Percentiles rank a stretch among this genome's conserved stretches.
Evolutionary conservation across 2,888 invertebrate genomes (phyloP).

Genomic region (Hypolimnas misippus): DNA sequence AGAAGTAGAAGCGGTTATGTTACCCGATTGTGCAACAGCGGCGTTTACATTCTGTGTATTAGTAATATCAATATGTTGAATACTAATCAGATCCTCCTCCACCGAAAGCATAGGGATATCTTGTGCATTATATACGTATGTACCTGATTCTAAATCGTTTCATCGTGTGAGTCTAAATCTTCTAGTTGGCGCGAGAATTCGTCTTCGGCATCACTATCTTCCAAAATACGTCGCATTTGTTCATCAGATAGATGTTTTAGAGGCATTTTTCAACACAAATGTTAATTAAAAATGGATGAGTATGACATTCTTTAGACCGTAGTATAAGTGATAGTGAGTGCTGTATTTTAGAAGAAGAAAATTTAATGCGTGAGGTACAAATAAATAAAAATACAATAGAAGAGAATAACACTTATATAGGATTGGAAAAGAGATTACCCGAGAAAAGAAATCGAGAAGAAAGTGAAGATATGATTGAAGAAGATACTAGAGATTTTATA

Average conservation of each 20-base stretch:
- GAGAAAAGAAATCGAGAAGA: too few relatives aligned
- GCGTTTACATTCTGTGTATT: constrained; percentile 9
- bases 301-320: too few relatives aligned
- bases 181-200: constrained; percentile 3
- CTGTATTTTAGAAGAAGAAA: too few relatives aligned
- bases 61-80: constrained; percentile 12
- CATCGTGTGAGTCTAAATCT: constrained; percentile 5
- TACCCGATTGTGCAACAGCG: constrained; percentile 9
- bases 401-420: too few relatives aligned
- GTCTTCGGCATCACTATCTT: constrained; percentile 9
- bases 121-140: constrained; percentile 9
- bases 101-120: constrained; percentile 10
- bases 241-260: constrained; percentile 8
- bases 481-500: too few relatives aligned
- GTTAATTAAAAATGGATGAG: too few relatives aligned
- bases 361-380: too few relatives aligned
- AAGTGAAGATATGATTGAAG: too few relatives aligned
- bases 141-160: constrained; percentile 11
- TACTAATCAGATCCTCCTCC: constrained; percentile 10
- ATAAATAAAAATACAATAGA: too few relatives aligned
- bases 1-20: constrained; percentile 11
- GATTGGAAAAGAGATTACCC: too few relatives aligned
- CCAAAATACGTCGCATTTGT: constrained; percentile 11
- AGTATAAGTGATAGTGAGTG: too few relatives aligned
- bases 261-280: neutral